These are phyloP conservation scores for Drosophila eohydei DNA, from an alignment of 2,888 invertebrate species.

Conservation along the genomic window DNA sequence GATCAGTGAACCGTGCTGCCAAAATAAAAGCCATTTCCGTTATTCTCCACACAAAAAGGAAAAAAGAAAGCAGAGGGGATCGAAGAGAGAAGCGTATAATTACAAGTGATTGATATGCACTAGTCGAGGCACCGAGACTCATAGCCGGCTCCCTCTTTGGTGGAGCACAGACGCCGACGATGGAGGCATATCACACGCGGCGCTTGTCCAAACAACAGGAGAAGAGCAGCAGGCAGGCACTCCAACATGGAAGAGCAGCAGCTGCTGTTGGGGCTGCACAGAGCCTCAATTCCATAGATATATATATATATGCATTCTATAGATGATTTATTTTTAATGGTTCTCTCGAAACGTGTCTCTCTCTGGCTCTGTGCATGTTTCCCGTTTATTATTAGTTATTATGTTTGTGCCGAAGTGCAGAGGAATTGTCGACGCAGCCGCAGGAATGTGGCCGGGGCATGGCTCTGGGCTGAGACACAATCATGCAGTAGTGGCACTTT, in stretches of 20 bases:
- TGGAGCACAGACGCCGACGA: conserved; percentile 42
- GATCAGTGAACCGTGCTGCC: conserved; percentile 61
- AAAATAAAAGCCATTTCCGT: conserved; percentile 70
- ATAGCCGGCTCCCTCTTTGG: conserved; percentile 23
- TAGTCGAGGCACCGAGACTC: conserved; percentile 23
- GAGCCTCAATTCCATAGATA: conserved; percentile 7
- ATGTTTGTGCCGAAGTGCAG: conserved; percentile 48
- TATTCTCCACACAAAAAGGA: conserved; percentile 23
- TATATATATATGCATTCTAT: conserved; percentile 8
- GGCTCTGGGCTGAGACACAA: conserved; percentile 6
- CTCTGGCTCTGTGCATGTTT: conserved; percentile 20
- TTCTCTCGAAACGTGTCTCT: conserved; percentile 45
- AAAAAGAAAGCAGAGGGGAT: conserved; percentile 12
- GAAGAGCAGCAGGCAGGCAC: conserved; percentile 32
- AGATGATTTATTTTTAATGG: conserved; percentile 71
- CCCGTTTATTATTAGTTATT: conserved; percentile 64
- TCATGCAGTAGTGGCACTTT: conserved; percentile 30
- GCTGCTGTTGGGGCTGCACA: conserved; percentile 47
- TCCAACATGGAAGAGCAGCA: conserved; percentile 30
- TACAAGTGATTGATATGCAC: conserved; percentile 73
- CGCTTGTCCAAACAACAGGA: conserved; percentile 61
- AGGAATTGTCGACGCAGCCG: conserved; percentile 41
- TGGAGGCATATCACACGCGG: conserved; percentile 69
- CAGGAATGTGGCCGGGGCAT: conserved; percentile 45
- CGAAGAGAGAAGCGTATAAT: conserved; percentile 53